These are phyloP conservation scores for Seira sanloemensis DNA, from an alignment of 2,888 invertebrate genomes.

Conservation along the genomic window DNA sequence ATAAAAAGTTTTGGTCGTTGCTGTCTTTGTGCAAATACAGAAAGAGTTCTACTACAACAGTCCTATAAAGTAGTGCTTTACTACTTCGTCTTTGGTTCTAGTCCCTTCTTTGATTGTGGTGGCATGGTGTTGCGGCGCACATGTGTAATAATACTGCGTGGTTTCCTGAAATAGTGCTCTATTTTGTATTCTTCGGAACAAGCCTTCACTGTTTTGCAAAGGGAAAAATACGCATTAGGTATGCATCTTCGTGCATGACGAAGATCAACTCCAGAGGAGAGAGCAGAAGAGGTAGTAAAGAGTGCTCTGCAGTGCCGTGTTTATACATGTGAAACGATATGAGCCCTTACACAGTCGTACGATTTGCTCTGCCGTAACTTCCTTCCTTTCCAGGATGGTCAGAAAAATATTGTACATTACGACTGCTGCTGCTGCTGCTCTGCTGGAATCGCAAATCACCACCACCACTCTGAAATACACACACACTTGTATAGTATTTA, in stretches of 20 bases:
- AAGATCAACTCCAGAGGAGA: background rate
- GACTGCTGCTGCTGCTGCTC: no score
- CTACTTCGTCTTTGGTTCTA: background rate
- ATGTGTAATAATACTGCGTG: background rate
- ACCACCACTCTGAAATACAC: constrained; percentile 11
- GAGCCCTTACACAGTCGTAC: background rate
- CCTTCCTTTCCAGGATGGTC: constrained; percentile 10
- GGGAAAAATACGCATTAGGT: constrained; percentile 4
- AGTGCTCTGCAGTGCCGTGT: background rate
- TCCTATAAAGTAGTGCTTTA: background rate
- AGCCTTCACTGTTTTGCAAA: background rate
- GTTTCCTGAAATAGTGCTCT: background rate
- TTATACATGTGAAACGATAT: background rate
- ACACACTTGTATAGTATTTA: background rate
- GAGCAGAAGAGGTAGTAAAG: background rate
- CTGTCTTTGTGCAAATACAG: background rate
- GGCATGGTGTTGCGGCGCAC: background rate
- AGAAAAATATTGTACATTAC: no score
- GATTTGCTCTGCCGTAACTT: constrained; percentile 13
- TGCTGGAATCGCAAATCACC: background rate
- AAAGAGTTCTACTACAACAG: background rate
- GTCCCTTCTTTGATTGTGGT: background rate
- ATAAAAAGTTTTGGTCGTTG: background rate
- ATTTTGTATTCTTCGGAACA: background rate
- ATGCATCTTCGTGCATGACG: constrained; percentile 4